Evolutionary conservation across 1,140 invertebrate genomes (phyloP), one percentile per base, ranked within the genome.

Genomic region (Zaprionus camerounensis): DNA sequence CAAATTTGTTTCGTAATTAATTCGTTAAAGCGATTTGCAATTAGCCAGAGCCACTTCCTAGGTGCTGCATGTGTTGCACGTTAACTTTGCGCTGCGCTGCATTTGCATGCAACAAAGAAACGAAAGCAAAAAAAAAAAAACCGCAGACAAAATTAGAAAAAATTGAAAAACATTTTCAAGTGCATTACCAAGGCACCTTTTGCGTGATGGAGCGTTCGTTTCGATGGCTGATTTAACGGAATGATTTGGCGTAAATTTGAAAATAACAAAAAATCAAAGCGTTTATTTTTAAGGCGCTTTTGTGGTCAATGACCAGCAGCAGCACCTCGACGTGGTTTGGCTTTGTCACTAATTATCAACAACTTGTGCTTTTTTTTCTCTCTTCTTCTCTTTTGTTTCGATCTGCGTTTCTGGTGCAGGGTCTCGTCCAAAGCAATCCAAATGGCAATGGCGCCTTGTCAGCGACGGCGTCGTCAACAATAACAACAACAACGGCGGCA

Each of bases 201-300:
- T n/a, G 65, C 46, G 57, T 63, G 55, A 15, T 73, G 44, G 41
- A n/a, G 56, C 36, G 71, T 82, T 81, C 71, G 84, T 79, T 90
- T 76, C 78, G 78, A 69, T 76, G 77, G 73, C 69, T 84, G 81
- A 71, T 90, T 88, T 84, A 90, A 84, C 85, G 85, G 81, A 85
- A 90, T 88, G 84, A 88, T 81, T 84, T 88, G 78, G 84, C 84
- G 85, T 59, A 82, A 86, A 80, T n/a, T n/a, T 20, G 62, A 69
- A 56, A 74, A 38, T 44, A n/a, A 41, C 17, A 17, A 51, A 71
- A 78, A 82, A 68, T 71, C 57, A 65, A 74, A 78, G 75, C 78
- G 64, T 83, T 38, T 46, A 74, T 53, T 65, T 71, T 84, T 88
- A 90, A 88, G 86, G 72, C 79, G 78, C 71, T 88, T 87, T 79